phyloP scores from a whole-genome alignment of 2,888 invertebrate species.

The Stenodera caucasica region DNA sequence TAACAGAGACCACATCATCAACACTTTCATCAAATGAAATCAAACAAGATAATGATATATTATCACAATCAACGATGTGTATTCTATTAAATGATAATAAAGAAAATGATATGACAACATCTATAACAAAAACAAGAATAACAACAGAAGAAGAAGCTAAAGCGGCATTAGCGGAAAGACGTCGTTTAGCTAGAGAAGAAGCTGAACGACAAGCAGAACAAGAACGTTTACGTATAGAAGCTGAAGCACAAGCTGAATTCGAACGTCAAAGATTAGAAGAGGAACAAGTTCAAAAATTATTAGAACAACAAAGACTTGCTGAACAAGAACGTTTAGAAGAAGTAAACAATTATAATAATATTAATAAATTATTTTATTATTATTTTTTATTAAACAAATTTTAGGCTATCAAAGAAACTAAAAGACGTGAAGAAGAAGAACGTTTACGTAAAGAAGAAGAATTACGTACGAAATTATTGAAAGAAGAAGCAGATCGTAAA shows the following conservation, averaged over 20 bases:
- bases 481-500: conserved; percentile 76
- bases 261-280: conserved; percentile 76
- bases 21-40: conserved; percentile 20
- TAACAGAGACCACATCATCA: conserved; percentile 7
- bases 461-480: conserved; percentile 64
- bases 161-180: conserved; percentile 87
- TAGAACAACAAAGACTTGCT: conserved; percentile 75
- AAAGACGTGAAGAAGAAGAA: conserved; percentile 78
- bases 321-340: conserved; percentile 85
- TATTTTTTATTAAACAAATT: conserved; percentile 20
- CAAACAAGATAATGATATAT: conserved; percentile 24
- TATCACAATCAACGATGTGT: conserved; percentile 13
- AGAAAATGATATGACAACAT: conserved; percentile 58
- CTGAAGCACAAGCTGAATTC: conserved; percentile 72
- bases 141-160: conserved; percentile 93
- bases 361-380: conserved; percentile 12
- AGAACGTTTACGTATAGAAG: conserved; percentile 73
- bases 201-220: conserved; percentile 88
- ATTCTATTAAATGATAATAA: conserved; percentile 15
- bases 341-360: conserved; percentile 54
- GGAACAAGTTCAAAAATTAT: conserved; percentile 77
- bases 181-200: conserved; percentile 86
- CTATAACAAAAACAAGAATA: conserved; percentile 71
- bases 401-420: conserved; percentile 68
- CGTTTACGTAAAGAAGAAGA: conserved; percentile 69